Percentiles rank a stretch among this genome's conserved stretches.
These are phyloP conservation scores for Lasioglossum zephyrum DNA, from an alignment of 2,888 invertebrate genomes.

Conservation along the genomic window DNA sequence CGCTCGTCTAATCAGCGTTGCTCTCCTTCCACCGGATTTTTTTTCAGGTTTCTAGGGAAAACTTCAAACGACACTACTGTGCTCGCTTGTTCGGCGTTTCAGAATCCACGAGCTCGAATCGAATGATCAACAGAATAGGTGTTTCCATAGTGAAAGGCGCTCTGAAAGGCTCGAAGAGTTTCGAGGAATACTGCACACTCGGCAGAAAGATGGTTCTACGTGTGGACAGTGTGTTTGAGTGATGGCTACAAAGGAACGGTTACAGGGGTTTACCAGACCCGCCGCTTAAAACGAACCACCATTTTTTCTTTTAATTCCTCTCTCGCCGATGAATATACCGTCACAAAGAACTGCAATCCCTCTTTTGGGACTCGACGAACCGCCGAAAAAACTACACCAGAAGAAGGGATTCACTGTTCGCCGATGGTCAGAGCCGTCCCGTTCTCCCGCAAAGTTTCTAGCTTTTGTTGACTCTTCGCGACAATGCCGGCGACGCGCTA, in stretches of 20 bases:
- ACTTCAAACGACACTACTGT: neutral
- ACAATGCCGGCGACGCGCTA: neutral
- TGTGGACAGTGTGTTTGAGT: neutral
- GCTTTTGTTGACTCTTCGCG: neutral
- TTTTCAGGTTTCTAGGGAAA: neutral
- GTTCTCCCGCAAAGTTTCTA: neutral
- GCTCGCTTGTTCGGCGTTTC: neutral
- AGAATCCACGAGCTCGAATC: neutral
- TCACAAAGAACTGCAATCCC: conserved; percentile 5
- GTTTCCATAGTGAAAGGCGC: neutral
- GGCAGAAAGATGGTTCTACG: neutral
- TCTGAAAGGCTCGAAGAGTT: neutral
- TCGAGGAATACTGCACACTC: neutral
- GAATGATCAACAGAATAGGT: neutral
- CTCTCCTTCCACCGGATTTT: neutral
- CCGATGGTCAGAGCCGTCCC: neutral
- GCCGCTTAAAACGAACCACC: neutral
- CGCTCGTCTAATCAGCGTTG: conserved; percentile 2
- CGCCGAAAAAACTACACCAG: neutral
- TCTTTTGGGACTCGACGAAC: neutral
- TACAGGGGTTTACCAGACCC: neutral
- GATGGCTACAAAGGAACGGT: neutral
- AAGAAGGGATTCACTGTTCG: neutral
- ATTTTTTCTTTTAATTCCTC: conserved; percentile 8
- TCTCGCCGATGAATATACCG: neutral